Evolutionary conservation across 35 echinoderm and acorn worm species (phyloP).

Genomic region (Acanthaster planci): DNA sequence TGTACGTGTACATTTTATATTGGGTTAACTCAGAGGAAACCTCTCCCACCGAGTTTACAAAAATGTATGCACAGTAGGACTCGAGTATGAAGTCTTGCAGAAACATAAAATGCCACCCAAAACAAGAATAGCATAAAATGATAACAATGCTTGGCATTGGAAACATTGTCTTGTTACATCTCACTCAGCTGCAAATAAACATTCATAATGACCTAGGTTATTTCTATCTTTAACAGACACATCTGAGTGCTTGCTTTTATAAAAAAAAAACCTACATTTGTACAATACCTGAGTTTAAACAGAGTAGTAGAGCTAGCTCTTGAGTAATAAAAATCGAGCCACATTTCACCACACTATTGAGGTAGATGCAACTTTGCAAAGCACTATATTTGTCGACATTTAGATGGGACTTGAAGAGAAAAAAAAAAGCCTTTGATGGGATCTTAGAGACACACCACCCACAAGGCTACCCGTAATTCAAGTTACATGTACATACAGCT

Average conservation of each 20-base stretch:
- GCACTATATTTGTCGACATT: slow-evolving; percentile 15
- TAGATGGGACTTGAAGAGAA: neutral
- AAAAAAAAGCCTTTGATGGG: neutral
- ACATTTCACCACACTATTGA: slow-evolving; percentile 10
- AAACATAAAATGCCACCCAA: slow-evolving; percentile 4
- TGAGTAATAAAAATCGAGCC: slow-evolving; percentile 12
- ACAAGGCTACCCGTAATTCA: slow-evolving; percentile 33
- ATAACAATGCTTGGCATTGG: slow-evolving; percentile 2
- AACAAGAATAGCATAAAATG: neutral
- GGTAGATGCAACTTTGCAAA: slow-evolving; percentile 29
- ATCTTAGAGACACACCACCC: slow-evolving; percentile 24
- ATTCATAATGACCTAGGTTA: slow-evolving; percentile 30
- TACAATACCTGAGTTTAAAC: slow-evolving; percentile 26
- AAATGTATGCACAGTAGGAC: no score
- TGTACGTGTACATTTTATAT: no score
- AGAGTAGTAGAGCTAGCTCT: neutral
- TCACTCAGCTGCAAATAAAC: slow-evolving; percentile 29
- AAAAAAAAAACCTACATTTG: slow-evolving; percentile 9
- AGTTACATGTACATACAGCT: neutral
- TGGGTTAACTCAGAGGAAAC: no score
- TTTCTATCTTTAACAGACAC: neutral
- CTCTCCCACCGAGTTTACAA: no score
- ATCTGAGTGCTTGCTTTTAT: neutral
- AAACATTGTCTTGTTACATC: neutral
- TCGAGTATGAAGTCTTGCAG: neutral